Percentiles rank a stretch among this genome's conserved stretches.
Conservation (phyloP, 2,113 vertebrate genomes). For the Otus sunia region DNA sequence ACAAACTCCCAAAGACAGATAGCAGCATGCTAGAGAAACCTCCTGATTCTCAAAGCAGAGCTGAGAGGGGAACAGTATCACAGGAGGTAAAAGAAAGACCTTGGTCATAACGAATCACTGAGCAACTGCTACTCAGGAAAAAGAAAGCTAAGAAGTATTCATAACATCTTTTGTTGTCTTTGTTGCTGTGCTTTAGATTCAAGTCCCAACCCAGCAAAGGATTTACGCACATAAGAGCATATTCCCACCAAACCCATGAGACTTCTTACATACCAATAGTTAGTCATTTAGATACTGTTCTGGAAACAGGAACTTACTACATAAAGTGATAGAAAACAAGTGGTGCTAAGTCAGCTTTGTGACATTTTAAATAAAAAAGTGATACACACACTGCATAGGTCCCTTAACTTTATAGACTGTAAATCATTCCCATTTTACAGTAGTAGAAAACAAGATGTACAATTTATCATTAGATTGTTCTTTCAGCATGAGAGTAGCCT, state of each 20-base stretch:
- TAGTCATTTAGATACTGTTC: background rate
- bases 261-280: background rate
- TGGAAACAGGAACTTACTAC: background rate
- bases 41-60: background rate
- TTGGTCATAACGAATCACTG: background rate
- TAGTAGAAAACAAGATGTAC: fast-evolving
- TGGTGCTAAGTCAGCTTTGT: background rate
- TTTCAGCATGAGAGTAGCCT: background rate
- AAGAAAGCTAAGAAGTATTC: background rate
- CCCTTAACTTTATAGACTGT: background rate
- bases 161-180: background rate
- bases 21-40: background rate
- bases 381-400: background rate
- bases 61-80: background rate
- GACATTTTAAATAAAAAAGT: background rate
- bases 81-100: background rate
- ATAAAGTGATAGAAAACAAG: background rate
- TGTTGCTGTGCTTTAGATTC: background rate
- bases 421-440: background rate
- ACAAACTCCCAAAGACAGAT: background rate
- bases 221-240: background rate
- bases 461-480: background rate
- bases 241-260: background rate
- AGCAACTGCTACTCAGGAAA: background rate
- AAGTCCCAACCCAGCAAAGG: background rate